Percentiles rank a stretch among this genome's conserved stretches.
phyloP scores from a whole-genome alignment of 1,140 invertebrate species.

The Drosophila baimaii region DNA sequence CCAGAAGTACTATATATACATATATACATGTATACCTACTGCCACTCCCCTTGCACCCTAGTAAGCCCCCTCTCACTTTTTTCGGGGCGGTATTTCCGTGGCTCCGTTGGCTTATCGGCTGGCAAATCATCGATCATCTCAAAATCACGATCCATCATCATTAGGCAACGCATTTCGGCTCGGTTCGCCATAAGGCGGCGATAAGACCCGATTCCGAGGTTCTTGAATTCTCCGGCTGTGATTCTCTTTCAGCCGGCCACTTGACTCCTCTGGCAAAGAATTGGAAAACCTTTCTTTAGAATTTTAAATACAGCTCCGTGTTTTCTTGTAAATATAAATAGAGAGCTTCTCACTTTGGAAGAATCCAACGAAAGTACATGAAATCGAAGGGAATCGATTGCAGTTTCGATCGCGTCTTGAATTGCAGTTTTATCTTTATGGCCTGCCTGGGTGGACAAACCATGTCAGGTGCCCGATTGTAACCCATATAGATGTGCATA shows the following conservation, averaged over 20 bases:
- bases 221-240: conserved; percentile 13
- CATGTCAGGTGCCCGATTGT: conserved; percentile 64
- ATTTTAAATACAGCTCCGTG: background rate
- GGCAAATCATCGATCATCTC: conserved; percentile 81
- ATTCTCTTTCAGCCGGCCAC: background rate
- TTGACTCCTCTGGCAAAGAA: background rate
- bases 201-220: conserved; percentile 46
- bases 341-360: too few relatives aligned
- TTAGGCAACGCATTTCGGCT: conserved; percentile 59
- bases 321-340: too few relatives aligned
- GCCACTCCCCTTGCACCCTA: background rate
- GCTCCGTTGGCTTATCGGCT: conserved; percentile 50
- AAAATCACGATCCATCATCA: conserved; percentile 82
- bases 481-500: conserved; percentile 40
- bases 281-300: background rate
- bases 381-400: conserved; percentile 2
- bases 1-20: conserved; percentile 19
- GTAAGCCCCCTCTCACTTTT: background rate
- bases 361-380: background rate
- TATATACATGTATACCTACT: too few relatives aligned
- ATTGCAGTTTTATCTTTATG: conserved; percentile 67
- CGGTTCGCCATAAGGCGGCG: conserved; percentile 15
- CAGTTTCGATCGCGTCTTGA: conserved; percentile 24
- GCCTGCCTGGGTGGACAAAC: conserved; percentile 23
- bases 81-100: conserved; percentile 41